Conservation (phyloP, 2,113 vertebrate genomes). For the Proterorhinus semilunaris region DNA sequence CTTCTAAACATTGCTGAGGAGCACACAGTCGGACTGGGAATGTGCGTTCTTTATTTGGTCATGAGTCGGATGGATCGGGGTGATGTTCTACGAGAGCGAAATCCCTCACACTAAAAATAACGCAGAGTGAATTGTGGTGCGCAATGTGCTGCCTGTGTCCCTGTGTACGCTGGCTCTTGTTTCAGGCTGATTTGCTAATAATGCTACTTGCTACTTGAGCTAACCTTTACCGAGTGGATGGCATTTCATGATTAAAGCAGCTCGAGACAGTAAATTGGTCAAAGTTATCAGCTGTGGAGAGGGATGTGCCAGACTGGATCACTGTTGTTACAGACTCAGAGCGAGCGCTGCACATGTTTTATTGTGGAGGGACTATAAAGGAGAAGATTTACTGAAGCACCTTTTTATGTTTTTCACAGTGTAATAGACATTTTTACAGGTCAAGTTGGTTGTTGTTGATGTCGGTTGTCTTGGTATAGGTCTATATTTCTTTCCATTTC, state of each 20-base stretch:
- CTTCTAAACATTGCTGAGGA: constrained; percentile 76
- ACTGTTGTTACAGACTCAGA: background rate
- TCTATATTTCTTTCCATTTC: no score
- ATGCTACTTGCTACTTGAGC: constrained; percentile 13
- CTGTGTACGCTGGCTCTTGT: constrained; percentile 24
- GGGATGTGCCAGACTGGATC: constrained; percentile 1
- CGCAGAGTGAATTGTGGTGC: constrained; percentile 26
- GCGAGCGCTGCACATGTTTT: constrained; percentile 4
- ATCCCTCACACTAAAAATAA: constrained; percentile 60
- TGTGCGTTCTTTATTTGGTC: constrained; percentile 84
- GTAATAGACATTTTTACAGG: no score
- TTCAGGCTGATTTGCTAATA: constrained; percentile 15
- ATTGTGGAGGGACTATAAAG: constrained; percentile 1
- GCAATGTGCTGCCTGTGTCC: constrained; percentile 12
- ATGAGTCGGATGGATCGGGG: constrained; percentile 48
- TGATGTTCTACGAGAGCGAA: constrained; percentile 47
- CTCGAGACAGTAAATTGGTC: constrained; percentile 10
- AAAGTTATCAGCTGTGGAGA: constrained; percentile 1
- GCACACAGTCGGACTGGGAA: constrained; percentile 62
- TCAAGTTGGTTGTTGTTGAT: no score
- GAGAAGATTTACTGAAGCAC: background rate
- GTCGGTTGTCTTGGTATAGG: no score
- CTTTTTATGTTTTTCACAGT: background rate
- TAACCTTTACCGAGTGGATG: constrained; percentile 1
- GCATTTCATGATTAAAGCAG: constrained; percentile 8